Evolutionary conservation across 2,888 invertebrate genomes (phyloP), one percentile per base, ranked within the genome.

Genomic region (Ryuthela nishihirai): DNA sequence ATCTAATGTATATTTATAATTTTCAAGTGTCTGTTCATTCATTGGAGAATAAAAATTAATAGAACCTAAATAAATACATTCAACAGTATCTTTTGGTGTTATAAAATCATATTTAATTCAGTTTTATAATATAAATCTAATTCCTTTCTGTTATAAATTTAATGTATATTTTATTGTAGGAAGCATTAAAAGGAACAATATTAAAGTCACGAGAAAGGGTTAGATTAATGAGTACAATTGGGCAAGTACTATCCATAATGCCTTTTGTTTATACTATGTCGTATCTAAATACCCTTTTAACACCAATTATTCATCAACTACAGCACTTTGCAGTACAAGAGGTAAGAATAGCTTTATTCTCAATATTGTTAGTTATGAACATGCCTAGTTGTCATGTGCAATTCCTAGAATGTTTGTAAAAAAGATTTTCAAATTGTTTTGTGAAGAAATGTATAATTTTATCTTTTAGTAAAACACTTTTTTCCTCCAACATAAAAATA

Each of bases 181-280:
- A 74, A 32, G 78, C 80, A 0, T 72, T 85, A 7, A 74, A 77
- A 17, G 78, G 77, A 35, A 80, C 82, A 0, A 74, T 77, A 24
- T 76, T 83, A 48, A 82, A 83, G 72, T 78, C 82, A 47, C 80
- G 82, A 0, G 88, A 88, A 70, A 80, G 82, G 54, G 78, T 84
- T 44, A 79, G 88, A 40, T 73, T 89, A 17, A 87, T 88, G 85
- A 84, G 81, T 65, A 84, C 85, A 47, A 80, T 88, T 50, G 88
- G 88, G 6, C 82, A 83, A 69, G 78, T 87, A 4, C 75, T 88
- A 65, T 85, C 87, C 56, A 77, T 84, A 15, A 73, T 87, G 55
- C 79, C 83, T 1, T 71, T 75, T 17, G 79, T 80, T 10, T 80
- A 80, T 64, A 83, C 85, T 62, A 80, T 87, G 73, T 77, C 78